A percentile compares a stretch with the other conserved stretches of the same genome.
phyloP scores from a whole-genome alignment of 2,113 vertebrate genomes.

The Heliornis fulica region DNA sequence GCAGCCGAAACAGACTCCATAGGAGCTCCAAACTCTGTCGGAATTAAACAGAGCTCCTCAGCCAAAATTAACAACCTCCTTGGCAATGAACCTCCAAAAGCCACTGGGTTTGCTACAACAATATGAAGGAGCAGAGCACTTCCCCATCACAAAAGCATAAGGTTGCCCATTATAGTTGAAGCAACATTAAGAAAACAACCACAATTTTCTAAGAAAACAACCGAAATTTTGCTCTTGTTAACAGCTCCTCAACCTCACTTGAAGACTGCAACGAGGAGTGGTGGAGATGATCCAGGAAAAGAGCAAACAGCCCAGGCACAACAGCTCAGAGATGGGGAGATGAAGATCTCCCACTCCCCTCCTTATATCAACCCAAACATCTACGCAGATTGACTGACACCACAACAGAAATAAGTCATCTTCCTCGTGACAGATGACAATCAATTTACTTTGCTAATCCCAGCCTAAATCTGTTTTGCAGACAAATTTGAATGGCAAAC shows the following conservation, averaged over 20 bases:
- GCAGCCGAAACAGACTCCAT: constrained; percentile 25
- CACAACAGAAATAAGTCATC: neutral
- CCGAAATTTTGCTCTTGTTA: neutral
- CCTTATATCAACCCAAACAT: neutral
- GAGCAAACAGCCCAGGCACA: neutral
- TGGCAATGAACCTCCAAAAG: neutral
- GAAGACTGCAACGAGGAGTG: neutral
- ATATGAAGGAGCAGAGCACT: neutral
- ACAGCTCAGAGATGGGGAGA: neutral
- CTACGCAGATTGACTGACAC: neutral
- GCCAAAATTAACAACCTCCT: constrained; percentile 61
- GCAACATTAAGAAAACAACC: neutral
- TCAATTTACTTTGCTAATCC: neutral
- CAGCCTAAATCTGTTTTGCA: neutral
- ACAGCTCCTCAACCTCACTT: neutral
- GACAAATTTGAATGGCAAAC: neutral
- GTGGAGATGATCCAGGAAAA: neutral
- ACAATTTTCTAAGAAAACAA: too few relatives aligned
- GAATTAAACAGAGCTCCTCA: constrained; percentile 9
- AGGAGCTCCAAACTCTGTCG: neutral
- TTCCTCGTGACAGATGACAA: neutral
- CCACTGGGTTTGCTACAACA: neutral
- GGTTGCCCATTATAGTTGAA: neutral
- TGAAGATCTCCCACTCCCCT: neutral
- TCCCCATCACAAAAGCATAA: neutral